Evolutionary conservation across 2,113 vertebrate species (phyloP), one percentile per base, ranked within the genome.

Genomic region (Galemys pyrenaicus): DNA sequence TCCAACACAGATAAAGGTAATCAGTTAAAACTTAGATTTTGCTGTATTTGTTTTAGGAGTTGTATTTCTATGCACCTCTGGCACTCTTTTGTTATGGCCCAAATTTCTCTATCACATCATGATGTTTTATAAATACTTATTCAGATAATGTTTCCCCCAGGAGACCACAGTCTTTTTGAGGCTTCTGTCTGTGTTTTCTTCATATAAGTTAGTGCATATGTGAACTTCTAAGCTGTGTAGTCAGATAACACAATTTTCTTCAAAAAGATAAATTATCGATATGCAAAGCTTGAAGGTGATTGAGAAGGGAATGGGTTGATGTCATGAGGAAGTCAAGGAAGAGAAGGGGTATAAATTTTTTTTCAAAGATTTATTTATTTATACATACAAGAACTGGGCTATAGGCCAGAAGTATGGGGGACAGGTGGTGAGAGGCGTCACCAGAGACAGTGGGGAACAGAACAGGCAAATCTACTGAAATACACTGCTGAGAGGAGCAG

Each of bases 61-160:
- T 22, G 28, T 44, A 37, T 90, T 94, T 87, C 26, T 15, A 49
- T 5, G 67, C 39, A 30, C 8, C 16, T 94, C 93, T 62, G 51
- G 0, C 80, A 84, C 62, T 79, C 1, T 77, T 67, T 62, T 39
- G 30, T 87, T 77, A 46, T 35, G 30, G 17, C 15, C 26, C 32
- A 83, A 58, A 90, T 85, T 87, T 54, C 39, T 79, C n/a, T 41
- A 51, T 10, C 12, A 1, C 6, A 74, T 58, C 32, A 39, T 2
- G 2, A 73, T 80, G 12, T 84, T 96, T 95, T 54, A 88, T 88
- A 95, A 95, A 82, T 80, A 92, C 86, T 68, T 92, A 70, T 70
- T 81, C 24, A 54, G 10, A 79, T 82, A 81, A n/a, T 22, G 5
- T 85, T 92, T 73, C 73, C 26, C 20, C 22, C 58, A 32, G 0